These are phyloP conservation scores for Plodia interpunctella DNA, from an alignment of 1,140 invertebrate species.

Conservation along the genomic window DNA sequence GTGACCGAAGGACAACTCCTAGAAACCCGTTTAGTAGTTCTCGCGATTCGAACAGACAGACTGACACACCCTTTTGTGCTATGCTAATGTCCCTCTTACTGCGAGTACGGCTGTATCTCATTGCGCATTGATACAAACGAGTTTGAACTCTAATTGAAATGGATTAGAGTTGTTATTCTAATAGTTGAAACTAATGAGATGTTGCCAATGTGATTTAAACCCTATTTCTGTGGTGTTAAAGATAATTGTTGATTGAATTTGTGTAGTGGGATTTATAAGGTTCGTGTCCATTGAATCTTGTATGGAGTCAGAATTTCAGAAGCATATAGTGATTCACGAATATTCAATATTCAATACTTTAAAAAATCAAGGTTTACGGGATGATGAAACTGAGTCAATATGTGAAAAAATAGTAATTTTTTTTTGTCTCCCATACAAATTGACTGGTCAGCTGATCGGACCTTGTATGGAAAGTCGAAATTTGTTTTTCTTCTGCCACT, in stretches of 20 bases:
- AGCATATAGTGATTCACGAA: no score
- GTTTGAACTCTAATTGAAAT: not conserved
- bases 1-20: not conserved
- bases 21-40: not conserved
- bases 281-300: slow-evolving; percentile 26
- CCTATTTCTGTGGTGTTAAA: slow-evolving; percentile 26
- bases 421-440: no score
- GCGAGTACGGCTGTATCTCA: not conserved
- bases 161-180: not conserved
- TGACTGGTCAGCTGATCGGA: no score
- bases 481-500: no score
- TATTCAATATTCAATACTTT: no score
- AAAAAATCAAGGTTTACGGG: no score
- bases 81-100: slow-evolving; percentile 6
- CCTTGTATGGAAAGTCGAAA: no score
- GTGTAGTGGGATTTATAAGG: slow-evolving; percentile 18
- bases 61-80: slow-evolving; percentile 3
- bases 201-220: slow-evolving; percentile 29
- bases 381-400: no score
- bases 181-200: not conserved
- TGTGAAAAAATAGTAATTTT: no score
- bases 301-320: not conserved
- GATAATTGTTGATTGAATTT: slow-evolving; percentile 25
- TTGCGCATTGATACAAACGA: not conserved
- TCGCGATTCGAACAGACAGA: not conserved